Evolutionary conservation across 2,888 invertebrate genomes (phyloP), one percentile per base, ranked within the genome.

Genomic region (Cantharis rustica): DNA sequence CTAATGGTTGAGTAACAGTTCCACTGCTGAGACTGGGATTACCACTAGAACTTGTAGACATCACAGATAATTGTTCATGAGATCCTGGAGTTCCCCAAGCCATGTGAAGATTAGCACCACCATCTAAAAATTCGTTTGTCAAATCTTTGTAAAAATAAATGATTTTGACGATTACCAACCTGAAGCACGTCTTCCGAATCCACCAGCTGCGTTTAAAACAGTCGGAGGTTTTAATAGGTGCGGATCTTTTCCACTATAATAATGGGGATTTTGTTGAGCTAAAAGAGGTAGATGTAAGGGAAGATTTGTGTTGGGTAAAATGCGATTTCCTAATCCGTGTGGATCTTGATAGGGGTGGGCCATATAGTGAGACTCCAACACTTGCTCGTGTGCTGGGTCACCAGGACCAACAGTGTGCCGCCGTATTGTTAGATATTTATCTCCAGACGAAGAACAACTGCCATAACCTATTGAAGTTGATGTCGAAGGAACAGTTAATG

Each of bases 331-430:
- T 10, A 84, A 80, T 79, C 84, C 83, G 77, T 84, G 86, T 16
- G 85, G 82, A 79, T 86, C 86, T 73, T 87, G 87, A 66, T 86
- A 85, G 1, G 84, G 80, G 78, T 87, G 86, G 3, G 84, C 78
- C 83, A 88, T 90, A 81, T 90, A 90, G 82, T 92, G 89, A n/a
- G 90, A 88, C 81, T 90, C 90, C 79, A 90, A 82, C 2, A 89
- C 93, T 90, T 95, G 95, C 81, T 95, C 94, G 84, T 96, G 96
- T 0, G 95, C 91, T 31, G 95, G 93, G 89, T 97, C 96, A 3
- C 97, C 97, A 0, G 96, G 96, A 0, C 98, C 98, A 0, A 98
- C 97, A 0, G 98, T 98, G 87, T 98, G 98, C 16, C 98, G 90
- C 61, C 98, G 90, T 70, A 94, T 93, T 69, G 94, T 94, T 78